Evolutionary conservation across 2,113 vertebrate species (phyloP), one percentile per base, ranked within the genome.

Genomic region (Macaca nemestrina): DNA sequence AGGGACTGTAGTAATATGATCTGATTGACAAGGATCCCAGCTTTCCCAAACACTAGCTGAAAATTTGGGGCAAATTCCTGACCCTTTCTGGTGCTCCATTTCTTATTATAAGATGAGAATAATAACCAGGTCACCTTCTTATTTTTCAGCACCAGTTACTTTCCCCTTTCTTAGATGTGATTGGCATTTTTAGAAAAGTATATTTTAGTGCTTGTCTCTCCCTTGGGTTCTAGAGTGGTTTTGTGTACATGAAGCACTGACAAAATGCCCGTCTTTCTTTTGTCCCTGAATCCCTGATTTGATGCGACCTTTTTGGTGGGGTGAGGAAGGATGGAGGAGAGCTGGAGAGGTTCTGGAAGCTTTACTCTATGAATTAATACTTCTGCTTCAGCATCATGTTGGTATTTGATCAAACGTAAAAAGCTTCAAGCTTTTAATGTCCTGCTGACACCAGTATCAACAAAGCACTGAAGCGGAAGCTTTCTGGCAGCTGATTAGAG

Each of bases 341-440:
- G 50, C 43, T 81, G 10, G 4, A 92, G 59, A 90, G 50, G 78
- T 87, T 96, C 93, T 88, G 48, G 97, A 96, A 95, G 85, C 85
- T 55, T 97, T 43, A 43, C 73, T 94, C 78, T 95, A 80, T 95
- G 94, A 96, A 90, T 94, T 94, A 85, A 95, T 94, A 90, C 73
- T 97, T 97, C 92, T 96, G 98, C 72, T 98, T 97, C 87, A 97
- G 96, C 80, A 96, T 96, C 97, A 97, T 92, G 96, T 72, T 97
- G 88, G 95, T 98, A 95, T 97, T 97, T 97, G 98, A 98, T 93
- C 68, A 97, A 98, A 98, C 96, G 92, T 98, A 96, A 98, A 95
- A 97, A 98, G 98, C 97, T 94, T 98, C 97, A 97, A 93, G 96
- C 97, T 98, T 90, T 98, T 92, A 97, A 97, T 87, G 92, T 89